These are phyloP conservation scores for Drosophila fulvimacula DNA, from an alignment of 2,888 invertebrate genomes.

Conservation along the genomic window DNA sequence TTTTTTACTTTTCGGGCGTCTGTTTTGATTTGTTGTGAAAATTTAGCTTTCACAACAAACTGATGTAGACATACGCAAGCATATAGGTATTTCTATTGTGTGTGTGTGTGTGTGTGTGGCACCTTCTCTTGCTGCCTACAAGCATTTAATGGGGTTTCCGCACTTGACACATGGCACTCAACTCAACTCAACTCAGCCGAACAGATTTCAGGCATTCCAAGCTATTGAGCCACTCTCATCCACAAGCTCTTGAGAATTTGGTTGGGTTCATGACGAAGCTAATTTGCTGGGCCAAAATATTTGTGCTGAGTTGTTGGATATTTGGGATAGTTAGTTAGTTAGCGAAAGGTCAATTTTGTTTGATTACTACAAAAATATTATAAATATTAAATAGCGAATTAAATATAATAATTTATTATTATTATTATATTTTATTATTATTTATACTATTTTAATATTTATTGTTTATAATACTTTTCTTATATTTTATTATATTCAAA, in stretches of 20 bases:
- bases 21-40: conserved; percentile 79
- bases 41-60: conserved; percentile 73
- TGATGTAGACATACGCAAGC: conserved; percentile 35
- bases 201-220: conserved; percentile 39
- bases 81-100: neutral
- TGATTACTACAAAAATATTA: neutral
- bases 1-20: conserved; percentile 58
- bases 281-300: conserved; percentile 32
- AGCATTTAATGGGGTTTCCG: conserved; percentile 76
- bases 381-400: too few species aligned
- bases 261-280: conserved; percentile 39
- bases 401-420: neutral
- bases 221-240: conserved; percentile 47
- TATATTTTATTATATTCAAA: neutral
- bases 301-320: conserved; percentile 10
- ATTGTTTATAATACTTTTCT: too few species aligned
- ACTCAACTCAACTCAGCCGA: conserved; percentile 12
- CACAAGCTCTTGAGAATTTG: conserved; percentile 22
- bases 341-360: neutral
- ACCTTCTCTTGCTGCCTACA: conserved; percentile 47
- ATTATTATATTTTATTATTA: neutral
- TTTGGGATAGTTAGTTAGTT: neutral
- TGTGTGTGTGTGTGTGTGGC: conserved; percentile 25
- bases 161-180: conserved; percentile 62
- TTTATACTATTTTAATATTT: too few species aligned